These are phyloP conservation scores for Rhopalosiphum padi DNA, from an alignment of 1,140 invertebrate species.

Conservation along the genomic window DNA sequence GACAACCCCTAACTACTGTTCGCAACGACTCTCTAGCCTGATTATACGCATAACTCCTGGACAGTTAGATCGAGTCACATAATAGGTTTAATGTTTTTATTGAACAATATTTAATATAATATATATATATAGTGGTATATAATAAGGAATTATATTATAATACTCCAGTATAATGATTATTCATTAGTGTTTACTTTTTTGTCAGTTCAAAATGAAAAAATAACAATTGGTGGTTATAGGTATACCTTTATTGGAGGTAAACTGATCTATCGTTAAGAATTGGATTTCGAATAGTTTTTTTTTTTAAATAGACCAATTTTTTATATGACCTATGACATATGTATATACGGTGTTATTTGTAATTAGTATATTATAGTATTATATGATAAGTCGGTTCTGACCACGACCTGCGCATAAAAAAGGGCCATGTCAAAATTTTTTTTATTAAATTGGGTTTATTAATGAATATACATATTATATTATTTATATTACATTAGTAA, in stretches of 20 bases:
- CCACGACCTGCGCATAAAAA: too few species aligned
- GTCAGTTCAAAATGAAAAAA: background rate
- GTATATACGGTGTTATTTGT: background rate
- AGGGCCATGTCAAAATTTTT: too few species aligned
- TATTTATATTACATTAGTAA: too few species aligned
- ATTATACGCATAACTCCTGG: background rate
- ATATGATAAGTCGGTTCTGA: background rate
- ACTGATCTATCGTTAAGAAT: background rate
- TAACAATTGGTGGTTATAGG: background rate
- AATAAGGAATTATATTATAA: background rate
- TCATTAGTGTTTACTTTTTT: background rate
- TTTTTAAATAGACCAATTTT: too few species aligned
- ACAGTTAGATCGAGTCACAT: constrained; percentile 33
- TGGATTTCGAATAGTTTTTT: background rate
- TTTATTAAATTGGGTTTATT: too few species aligned
- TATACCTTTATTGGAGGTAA: background rate
- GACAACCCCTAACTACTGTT: background rate
- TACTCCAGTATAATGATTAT: too few species aligned
- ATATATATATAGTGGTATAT: background rate
- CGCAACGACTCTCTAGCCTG: constrained; percentile 17
- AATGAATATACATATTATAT: too few species aligned
- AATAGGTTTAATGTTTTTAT: background rate
- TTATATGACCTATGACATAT: too few species aligned
- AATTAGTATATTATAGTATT: background rate
- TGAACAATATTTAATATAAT: background rate